These are phyloP conservation scores for Scyliorhinus canicula DNA, from an alignment of 2,797 vertebrate genomes.

Conservation along the genomic window DNA sequence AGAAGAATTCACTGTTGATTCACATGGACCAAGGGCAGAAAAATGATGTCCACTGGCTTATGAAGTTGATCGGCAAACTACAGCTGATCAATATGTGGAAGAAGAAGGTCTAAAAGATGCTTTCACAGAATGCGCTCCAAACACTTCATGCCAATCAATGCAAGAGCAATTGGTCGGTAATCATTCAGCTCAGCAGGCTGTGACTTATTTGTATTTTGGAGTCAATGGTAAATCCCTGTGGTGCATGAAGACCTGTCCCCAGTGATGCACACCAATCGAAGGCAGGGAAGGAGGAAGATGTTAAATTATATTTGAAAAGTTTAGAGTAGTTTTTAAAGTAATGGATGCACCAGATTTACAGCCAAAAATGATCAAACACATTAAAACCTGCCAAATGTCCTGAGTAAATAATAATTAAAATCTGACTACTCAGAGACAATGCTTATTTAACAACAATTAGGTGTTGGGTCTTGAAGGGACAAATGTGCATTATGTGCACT, in stretches of 20 bases:
- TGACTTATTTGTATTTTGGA: background rate
- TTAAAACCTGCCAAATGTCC: background rate
- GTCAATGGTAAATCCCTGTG: background rate
- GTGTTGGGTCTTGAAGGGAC: background rate
- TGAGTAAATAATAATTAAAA: background rate
- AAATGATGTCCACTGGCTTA: too few relatives aligned
- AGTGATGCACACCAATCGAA: background rate
- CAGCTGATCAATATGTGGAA: too few relatives aligned
- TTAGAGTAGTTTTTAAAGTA: background rate
- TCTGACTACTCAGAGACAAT: background rate
- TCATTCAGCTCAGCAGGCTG: too few relatives aligned
- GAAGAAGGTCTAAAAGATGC: too few relatives aligned
- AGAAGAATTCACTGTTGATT: too few relatives aligned
- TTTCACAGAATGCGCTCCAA: too few relatives aligned
- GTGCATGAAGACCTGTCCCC: background rate
- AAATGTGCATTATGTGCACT: background rate
- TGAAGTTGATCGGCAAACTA: too few relatives aligned
- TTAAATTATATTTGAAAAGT: background rate
- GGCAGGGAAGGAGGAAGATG: background rate
- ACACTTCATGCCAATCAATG: too few relatives aligned
- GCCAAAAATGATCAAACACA: background rate
- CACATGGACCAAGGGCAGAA: too few relatives aligned
- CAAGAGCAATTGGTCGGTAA: too few relatives aligned
- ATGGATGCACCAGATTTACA: background rate
- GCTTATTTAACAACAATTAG: background rate